These are phyloP conservation scores for Drosophila fulvimacula DNA, from an alignment of 2,888 invertebrate species.

Conservation along the genomic window DNA sequence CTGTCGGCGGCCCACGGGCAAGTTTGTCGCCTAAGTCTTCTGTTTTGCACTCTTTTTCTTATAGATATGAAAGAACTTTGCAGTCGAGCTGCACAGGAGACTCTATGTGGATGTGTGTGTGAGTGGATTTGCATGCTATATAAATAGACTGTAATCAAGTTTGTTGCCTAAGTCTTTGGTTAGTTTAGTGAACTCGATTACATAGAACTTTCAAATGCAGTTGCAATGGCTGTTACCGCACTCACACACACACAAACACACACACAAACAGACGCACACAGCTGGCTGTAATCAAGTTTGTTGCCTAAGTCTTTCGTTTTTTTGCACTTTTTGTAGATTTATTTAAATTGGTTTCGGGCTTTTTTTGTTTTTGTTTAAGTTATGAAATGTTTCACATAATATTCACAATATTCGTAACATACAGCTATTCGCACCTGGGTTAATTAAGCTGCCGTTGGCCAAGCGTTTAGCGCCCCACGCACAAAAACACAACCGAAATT, in stretches of 20 bases:
- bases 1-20: slow-evolving; percentile 9
- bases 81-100: not conserved
- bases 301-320: slow-evolving; percentile 58
- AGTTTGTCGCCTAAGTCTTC: slow-evolving; percentile 63
- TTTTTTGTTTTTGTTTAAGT: slow-evolving; percentile 4
- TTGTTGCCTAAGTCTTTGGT: slow-evolving; percentile 60
- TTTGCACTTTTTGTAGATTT: slow-evolving; percentile 8
- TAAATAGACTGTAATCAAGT: slow-evolving; percentile 36
- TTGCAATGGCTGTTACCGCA: slow-evolving; percentile 9
- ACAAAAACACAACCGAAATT: slow-evolving; percentile 26
- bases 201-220: slow-evolving; percentile 23
- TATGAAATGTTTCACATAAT: slow-evolving; percentile 38
- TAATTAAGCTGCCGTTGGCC: slow-evolving; percentile 65
- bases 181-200: slow-evolving; percentile 22
- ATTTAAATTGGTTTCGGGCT: slow-evolving; percentile 6
- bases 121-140: slow-evolving; percentile 11
- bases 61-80: slow-evolving; percentile 8
- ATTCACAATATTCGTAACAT: slow-evolving; percentile 39
- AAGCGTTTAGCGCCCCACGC: slow-evolving; percentile 60
- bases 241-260: slow-evolving; percentile 2
- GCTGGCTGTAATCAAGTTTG: slow-evolving; percentile 53
- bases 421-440: slow-evolving; percentile 68
- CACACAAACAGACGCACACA: not conserved
- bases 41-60: not conserved
- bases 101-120: not conserved